Conservation (phyloP, 2,113 vertebrate species). For the Tretioscincus oriximinensis region DNA sequence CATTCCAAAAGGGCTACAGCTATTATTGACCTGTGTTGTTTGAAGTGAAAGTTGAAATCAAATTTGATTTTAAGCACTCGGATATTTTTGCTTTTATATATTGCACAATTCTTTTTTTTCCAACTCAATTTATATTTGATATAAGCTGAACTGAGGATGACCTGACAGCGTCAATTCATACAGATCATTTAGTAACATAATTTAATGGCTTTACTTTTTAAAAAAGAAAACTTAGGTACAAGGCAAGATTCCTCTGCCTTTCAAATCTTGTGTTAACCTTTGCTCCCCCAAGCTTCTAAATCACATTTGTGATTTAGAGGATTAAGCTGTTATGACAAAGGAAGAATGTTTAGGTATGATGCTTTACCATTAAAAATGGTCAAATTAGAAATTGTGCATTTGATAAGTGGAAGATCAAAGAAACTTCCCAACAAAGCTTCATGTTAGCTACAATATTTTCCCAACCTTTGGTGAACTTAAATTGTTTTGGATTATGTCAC, state of each 20-base stretch:
- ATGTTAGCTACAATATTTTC: constrained; percentile 75
- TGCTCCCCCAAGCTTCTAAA: constrained; percentile 70
- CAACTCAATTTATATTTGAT: constrained; percentile 33
- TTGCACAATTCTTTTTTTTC: constrained; percentile 32
- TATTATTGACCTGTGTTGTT: constrained; percentile 14
- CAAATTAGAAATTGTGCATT: constrained; percentile 81
- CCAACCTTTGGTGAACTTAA: constrained; percentile 79
- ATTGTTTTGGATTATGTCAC: constrained; percentile 85
- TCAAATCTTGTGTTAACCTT: constrained; percentile 73
- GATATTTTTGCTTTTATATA: constrained; percentile 9
- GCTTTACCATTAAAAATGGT: constrained; percentile 79
- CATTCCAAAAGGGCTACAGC: background rate
- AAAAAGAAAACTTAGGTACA: constrained; percentile 58
- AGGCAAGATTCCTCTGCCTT: constrained; percentile 66
- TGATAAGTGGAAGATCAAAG: constrained; percentile 85
- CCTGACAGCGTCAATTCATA: constrained; percentile 51
- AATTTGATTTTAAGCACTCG: constrained; percentile 13
- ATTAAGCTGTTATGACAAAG: constrained; percentile 82
- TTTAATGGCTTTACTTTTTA: constrained; percentile 61
- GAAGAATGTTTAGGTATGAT: constrained; percentile 80
- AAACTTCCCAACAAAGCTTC: constrained; percentile 77
- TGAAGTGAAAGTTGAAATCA: constrained; percentile 24
- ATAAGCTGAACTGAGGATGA: constrained; percentile 63
- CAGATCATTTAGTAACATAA: constrained; percentile 58
- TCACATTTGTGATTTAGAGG: constrained; percentile 81